Base-by-base conservation (phyloP, 2,113 vertebrate species). In the Corythornis cristatus region DNA sequence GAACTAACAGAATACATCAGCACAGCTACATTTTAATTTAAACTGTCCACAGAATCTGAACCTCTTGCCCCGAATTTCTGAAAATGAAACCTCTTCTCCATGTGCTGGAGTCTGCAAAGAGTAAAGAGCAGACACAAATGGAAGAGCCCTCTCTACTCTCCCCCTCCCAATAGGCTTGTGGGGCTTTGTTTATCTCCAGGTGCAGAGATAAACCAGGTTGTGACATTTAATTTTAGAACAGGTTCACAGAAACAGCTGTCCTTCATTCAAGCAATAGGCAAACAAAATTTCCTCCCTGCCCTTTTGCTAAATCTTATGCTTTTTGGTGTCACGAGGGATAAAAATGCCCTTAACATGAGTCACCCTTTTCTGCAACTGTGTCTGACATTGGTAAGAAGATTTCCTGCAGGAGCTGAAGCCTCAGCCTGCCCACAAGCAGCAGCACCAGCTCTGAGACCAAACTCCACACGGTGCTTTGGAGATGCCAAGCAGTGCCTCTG, bases 391-490 rank as follows among this genome's bases (percentile, higher is more conserved):
- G 53, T 14, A 11, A 20, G 42, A 17, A 56, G 56, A n/a, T 37
- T 53, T 62, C 6, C 25, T 19, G 68, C 13, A 6, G 83, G 15
- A 37, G 26, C 4, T 3, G 12, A 62, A 62, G 64, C 31, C 67
- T 25, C 12, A 26, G 66, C 45, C 43, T 56, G 78, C 48, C 54
- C 88, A 8, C 79, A 8, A 1, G 1, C 67, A 43, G 31, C 11
- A 46, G 12, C 40, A 35, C 0, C 14, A 6, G 35, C 37, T 31
- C 37, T 0, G 54, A 25, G 43, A 1, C 7, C 0, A 0, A 6
- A 4, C 56, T 2, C 5, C 21, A 37, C 37, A 37, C 11, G 64
- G 37, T 0, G 62, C 85, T 6, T 1, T 29, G 45, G 9, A 25
- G 74, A 6, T 33, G 25, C 53, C 5, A 28, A 31, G 73, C 5